Base-by-base conservation (phyloP, 2,888 invertebrate genomes). In the Gryllus longicercus region DNA sequence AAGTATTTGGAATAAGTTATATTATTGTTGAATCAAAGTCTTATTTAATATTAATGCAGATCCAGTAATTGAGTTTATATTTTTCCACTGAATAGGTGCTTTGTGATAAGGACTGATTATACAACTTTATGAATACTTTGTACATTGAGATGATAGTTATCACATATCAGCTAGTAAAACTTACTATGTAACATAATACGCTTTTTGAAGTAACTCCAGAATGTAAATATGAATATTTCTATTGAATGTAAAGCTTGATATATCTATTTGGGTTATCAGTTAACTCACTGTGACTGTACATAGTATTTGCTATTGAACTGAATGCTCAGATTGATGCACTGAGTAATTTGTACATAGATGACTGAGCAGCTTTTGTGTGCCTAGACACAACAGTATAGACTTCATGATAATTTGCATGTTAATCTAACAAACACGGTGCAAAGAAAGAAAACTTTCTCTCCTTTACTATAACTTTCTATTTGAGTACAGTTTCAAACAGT, bases 81-180 rank as follows among this genome's bases (percentile, higher is more conserved):
- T 63, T 63, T 63, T 63, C 63, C 63, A 63, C 63, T 18, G 14
- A 63, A 63, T 63, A 63, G 63, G 63, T 63, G 63, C 63, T 63
- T 63, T 63, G 63, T 63, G 63, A 63, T 63, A 63, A 63, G 14
- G 63, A 63, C 63, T 63, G 63, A 63, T 14, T 63, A 63, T 63
- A 63, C 16, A 63, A n/a, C 63, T 18, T 14, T 63, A 63, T 63
- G 63, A 63, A 63, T 63, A 38, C n/a, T 63, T 63, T 63, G 63
- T 63, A 63, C n/a, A 63, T 63, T 63, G 63, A 63, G 4, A 18
- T 14, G 63, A 63, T 63, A 63, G 63, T 63, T 14, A 18, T 18
- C 63, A 63, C 63, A 63, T 63, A 63, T 63, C 63, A 63, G n/a
- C n/a, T 63, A n/a, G 63, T 63, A 63, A n/a, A n/a, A n/a, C 63